These are phyloP conservation scores for Grantiella picta DNA, from an alignment of 2,113 vertebrate genomes.

Conservation along the genomic window DNA sequence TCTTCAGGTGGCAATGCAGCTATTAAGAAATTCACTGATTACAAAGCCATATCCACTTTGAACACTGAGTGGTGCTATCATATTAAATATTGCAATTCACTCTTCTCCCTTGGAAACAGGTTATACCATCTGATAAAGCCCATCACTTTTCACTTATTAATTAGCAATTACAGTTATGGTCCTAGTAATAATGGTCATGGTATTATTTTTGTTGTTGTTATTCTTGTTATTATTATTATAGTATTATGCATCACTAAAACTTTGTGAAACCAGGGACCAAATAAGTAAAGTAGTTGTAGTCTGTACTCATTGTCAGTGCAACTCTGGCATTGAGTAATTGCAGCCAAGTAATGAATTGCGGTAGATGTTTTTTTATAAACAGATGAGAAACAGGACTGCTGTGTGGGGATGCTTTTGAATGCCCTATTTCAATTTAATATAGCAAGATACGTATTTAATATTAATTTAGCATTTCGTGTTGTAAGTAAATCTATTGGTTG, in stretches of 20 bases:
- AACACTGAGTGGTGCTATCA: conserved; percentile 24
- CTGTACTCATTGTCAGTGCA: neutral
- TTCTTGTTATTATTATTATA: neutral
- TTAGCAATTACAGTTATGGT: neutral
- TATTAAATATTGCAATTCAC: neutral
- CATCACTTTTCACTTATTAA: neutral
- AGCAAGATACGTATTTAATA: neutral
- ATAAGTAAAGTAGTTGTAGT: neutral
- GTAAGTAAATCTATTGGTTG: neutral
- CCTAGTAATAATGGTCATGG: neutral
- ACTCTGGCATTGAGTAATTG: neutral
- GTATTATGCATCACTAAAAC: neutral
- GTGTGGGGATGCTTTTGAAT: neutral
- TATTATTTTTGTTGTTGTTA: neutral
- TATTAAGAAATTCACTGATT: neutral
- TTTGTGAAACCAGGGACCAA: neutral
- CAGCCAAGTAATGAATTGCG: neutral
- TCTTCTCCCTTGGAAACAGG: neutral
- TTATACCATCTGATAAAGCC: neutral
- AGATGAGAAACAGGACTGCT: neutral
- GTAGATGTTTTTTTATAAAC: neutral
- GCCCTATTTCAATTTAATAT: neutral
- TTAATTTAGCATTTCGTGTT: neutral
- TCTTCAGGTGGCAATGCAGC: neutral
- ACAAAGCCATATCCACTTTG: neutral